Evolutionary conservation across 2,797 vertebrate genomes (phyloP), one percentile per base, ranked within the genome.

Genomic region (Melanotaenia trifasciata): DNA sequence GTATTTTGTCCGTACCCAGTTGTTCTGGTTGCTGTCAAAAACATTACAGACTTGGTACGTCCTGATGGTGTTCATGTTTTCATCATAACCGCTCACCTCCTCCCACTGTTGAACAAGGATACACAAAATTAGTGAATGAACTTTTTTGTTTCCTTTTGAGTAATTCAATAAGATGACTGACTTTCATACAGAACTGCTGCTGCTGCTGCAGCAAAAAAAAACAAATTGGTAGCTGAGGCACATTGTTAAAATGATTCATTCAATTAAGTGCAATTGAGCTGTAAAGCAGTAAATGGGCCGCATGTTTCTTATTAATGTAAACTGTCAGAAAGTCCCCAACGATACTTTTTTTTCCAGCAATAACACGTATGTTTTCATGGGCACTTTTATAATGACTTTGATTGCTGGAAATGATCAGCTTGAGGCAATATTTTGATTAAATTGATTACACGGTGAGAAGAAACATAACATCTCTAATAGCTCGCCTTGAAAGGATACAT

Each of bases 41-140:
- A 99, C 98, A 8, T 99, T 99, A 94, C 98, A 99, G 38, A 99
- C 98, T 91, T 99, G 98, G 92, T 99, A 99, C 2, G 98, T 99
- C 84, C 98, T 95, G 80, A 99, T 99, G 0, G 98, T 99, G 94
- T 99, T 99, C 98, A 99, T 99, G 95, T 98, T 96, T 92, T 99
- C 98, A 0, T 99, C 97, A 2, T 99, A 99, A 20, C 98, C 98
- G 0, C 98, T 99, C 92, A 99, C 98, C 90, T 99, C 98, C 92
- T 99, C 98, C 98, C 98, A 99, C 98, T 99, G 96, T 0, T 24
- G 83, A 73, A 60, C 35, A 89, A 78, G 28, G 28, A 83, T 12
- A 89, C 61, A 79, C 3, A 86, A 0, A 92, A 69, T 86, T 3
- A 84, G 7, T 1, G 4, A 78, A 63, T 84, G 62, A 76, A 77